Conservation (phyloP, 2,113 vertebrate species). For the Prolemur simus region DNA sequence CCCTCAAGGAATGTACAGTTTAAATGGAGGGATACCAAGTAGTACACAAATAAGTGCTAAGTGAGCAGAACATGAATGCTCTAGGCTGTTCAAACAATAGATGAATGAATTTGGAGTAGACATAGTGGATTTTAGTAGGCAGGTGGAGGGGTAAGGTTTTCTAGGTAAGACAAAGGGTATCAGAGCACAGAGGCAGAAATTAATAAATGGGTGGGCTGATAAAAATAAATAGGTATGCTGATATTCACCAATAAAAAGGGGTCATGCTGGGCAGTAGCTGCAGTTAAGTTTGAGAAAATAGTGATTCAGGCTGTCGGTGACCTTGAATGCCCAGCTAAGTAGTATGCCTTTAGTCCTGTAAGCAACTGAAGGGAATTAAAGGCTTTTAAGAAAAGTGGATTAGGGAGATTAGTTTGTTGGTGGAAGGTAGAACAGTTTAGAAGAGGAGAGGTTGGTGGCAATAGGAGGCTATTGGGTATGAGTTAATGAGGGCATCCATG, state of each 20-base stretch:
- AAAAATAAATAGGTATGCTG: not conserved
- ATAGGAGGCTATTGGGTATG: not conserved
- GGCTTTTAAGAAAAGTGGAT: slow-evolving; percentile 31
- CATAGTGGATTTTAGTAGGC: not conserved
- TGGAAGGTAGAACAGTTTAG: slow-evolving; percentile 39
- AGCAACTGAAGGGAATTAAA: not conserved
- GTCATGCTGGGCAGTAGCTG: not conserved
- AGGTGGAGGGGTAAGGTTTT: not conserved
- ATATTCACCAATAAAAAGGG: slow-evolving; percentile 26
- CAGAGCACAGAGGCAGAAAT: not conserved
- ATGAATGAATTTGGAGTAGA: not conserved
- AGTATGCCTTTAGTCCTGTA: not conserved
- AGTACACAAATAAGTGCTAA: slow-evolving; percentile 2
- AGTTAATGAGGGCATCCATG: not conserved
- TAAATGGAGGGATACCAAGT: not conserved
- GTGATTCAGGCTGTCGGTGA: not conserved
- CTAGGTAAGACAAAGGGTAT: not conserved
- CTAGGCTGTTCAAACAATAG: not conserved
- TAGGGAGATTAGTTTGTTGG: slow-evolving; percentile 12
- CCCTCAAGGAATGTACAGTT: not conserved
- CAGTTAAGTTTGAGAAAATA: not conserved
- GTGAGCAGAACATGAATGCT: not conserved
- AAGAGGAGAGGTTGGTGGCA: not conserved
- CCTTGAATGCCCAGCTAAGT: not conserved
- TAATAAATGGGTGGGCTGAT: not conserved